Percentiles rank a stretch among this genome's conserved stretches.
Conservation (phyloP, 2,888 invertebrate genomes). For the Hyalella azteca region DNA sequence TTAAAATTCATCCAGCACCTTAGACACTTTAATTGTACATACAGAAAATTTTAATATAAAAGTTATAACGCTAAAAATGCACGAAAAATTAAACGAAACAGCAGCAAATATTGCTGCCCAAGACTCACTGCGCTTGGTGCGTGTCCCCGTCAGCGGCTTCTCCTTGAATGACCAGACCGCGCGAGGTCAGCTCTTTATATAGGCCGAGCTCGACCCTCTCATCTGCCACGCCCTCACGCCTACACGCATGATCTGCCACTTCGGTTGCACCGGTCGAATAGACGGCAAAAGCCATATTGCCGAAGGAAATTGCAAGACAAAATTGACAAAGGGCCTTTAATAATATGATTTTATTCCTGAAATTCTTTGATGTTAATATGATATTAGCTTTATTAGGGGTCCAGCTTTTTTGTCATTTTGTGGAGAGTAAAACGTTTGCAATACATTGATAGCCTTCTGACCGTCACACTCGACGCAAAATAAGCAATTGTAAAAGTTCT, state of each 20-base stretch:
- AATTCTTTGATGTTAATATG: neutral
- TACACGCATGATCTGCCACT: neutral
- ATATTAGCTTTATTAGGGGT: neutral
- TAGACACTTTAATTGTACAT: neutral
- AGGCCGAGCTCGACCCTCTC: neutral
- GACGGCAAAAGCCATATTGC: neutral
- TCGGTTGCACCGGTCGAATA: neutral
- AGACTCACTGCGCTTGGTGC: neutral
- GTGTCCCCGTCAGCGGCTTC: neutral
- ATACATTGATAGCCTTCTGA: too few species aligned
- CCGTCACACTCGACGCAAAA: too few species aligned
- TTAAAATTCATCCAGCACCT: too few species aligned
- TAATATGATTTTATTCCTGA: too few species aligned
- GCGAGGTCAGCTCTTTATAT: slow-evolving; percentile 27
- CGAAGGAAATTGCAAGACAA: too few species aligned
- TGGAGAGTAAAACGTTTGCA: neutral
- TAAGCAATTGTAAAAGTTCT: too few species aligned
- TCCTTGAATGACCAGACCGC: neutral
- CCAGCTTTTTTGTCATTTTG: neutral
- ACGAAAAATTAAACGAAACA: neutral
- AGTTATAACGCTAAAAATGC: neutral
- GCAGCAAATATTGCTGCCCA: neutral
- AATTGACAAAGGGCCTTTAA: too few species aligned
- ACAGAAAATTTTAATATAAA: neutral
- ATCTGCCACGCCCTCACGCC: neutral